Base-by-base conservation (phyloP, 1,140 invertebrate species). In the Zaprionus lachaisei region DNA sequence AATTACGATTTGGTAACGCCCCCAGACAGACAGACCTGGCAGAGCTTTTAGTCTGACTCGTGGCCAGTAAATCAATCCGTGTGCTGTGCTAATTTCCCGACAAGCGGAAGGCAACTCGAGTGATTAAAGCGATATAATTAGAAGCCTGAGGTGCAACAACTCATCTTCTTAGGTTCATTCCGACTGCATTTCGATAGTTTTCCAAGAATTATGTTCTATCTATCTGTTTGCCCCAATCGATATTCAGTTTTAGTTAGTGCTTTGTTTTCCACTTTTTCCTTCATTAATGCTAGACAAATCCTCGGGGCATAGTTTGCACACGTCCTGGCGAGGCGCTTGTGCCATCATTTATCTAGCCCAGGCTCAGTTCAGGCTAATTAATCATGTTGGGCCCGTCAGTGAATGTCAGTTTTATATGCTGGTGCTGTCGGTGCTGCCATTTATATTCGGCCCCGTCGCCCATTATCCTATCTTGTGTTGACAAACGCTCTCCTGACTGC, bases 351-450 rank as follows among this genome's bases (percentile, higher is more conserved):
- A 72, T 76, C 73, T 76, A 65, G 60, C 9, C 11, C 38, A 15
- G 28, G n/a, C 54, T 24, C 17, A 12, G 38, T 51, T 31, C 20
- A n/a, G 26, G 41, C 64, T 78, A 90, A 90, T 90, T 90, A 90
- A 90, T 90, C 85, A 90, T 90, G 77, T 71, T 38, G 69, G 24
- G 69, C 69, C 69, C 80, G 84, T 87, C 85, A 83, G 85, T 90
- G 72, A 79, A 84, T 90, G 86, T 90, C 85, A 90, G 81, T 77
- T 90, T 90, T 90, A 90, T 90, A 90, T 90, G 85, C 85, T 90
- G 81, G 85, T 85, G 81, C 85, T 89, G 85, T 90, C 85, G 79
- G 67, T 72, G 72, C 77, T 81, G 81, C 79, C 85, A 90, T 90
- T 90, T 85, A 90, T 82, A 72, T 77, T 86, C 47, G 47, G 65